A percentile compares a stretch with the other conserved stretches of the same genome.
phyloP scores from a whole-genome alignment of 2,113 vertebrate species.

The Eleginops maclovinus region DNA sequence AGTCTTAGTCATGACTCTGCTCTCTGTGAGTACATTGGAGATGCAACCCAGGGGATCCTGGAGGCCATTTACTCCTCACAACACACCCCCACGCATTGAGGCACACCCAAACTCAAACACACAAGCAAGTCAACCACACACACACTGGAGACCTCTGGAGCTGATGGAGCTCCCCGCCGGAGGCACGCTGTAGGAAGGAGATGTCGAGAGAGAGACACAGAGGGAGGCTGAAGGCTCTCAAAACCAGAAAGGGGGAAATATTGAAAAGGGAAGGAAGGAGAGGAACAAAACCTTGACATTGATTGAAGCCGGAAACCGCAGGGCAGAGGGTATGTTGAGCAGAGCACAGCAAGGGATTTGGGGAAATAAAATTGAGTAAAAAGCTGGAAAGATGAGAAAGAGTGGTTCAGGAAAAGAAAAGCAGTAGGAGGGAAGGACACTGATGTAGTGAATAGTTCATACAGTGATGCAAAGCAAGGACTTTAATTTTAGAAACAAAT shows the following conservation, averaged over 20 bases:
- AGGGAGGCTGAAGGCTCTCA: constrained; percentile 17
- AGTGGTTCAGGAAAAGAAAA: background rate
- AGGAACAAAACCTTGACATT: background rate
- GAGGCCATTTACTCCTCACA: constrained; percentile 70
- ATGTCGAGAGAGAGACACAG: background rate
- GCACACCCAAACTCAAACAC: constrained; percentile 33
- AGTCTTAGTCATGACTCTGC: constrained; percentile 67
- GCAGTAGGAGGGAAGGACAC: background rate
- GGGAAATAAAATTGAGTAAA: constrained; percentile 35
- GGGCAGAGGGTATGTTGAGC: background rate
- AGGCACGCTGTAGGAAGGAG: constrained; percentile 23
- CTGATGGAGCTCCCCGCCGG: constrained; percentile 48
- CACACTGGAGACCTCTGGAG: constrained; percentile 38
- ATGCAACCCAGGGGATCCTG: constrained; percentile 64
- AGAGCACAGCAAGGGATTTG: constrained; percentile 18
- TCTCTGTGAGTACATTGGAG: constrained; percentile 73
- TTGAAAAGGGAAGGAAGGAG: background rate
- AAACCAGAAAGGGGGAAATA: constrained; percentile 17
- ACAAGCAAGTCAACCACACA: constrained; percentile 12
- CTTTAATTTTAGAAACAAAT: background rate
- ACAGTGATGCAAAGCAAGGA: background rate
- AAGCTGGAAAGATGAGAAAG: constrained; percentile 30
- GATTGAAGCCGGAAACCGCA: constrained; percentile 6
- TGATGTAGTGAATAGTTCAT: background rate
- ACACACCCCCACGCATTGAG: constrained; percentile 47